A percentile compares a stretch with the other conserved stretches of the same genome.
Evolutionary conservation across 2,797 vertebrate genomes (phyloP).

Genomic region (Sebastes jordani): DNA sequence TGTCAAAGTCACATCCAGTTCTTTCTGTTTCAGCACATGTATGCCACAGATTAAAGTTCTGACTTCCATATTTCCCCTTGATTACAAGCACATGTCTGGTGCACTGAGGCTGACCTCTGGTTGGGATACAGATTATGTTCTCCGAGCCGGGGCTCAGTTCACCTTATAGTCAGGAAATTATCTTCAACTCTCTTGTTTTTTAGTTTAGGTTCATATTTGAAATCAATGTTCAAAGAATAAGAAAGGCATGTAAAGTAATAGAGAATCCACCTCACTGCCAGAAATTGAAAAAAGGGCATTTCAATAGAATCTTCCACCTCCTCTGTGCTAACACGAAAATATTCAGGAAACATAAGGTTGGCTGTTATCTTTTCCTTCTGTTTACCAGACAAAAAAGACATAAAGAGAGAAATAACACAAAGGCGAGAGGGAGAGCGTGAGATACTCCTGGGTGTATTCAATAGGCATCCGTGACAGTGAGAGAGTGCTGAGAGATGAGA

Average conservation of each 20-base stretch:
- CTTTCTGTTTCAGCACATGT: conserved; percentile 22
- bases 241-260: conserved; percentile 6
- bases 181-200: conserved; percentile 25
- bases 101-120: conserved; percentile 49
- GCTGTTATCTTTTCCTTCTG: conserved; percentile 39
- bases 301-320: conserved; percentile 24
- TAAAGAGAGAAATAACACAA: conserved; percentile 28
- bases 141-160: conserved; percentile 11
- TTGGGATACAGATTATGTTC: conserved; percentile 39
- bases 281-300: not conserved
- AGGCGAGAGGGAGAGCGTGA: conserved; percentile 22
- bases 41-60: conserved; percentile 40
- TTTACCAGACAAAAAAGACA: conserved; percentile 37
- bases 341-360: conserved; percentile 19
- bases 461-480: conserved; percentile 61
- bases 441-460: conserved; percentile 57
- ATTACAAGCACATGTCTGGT: conserved; percentile 58
- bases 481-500: conserved; percentile 70
- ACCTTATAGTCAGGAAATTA: conserved; percentile 31
- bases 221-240: conserved; percentile 15
- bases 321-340: conserved; percentile 21
- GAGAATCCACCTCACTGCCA: not conserved
- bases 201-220: conserved; percentile 3
- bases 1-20: not conserved
- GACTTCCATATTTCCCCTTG: conserved; percentile 55